Conservation (phyloP, 2,797 vertebrate genomes). For the Sphenopsis melanotis region DNA sequence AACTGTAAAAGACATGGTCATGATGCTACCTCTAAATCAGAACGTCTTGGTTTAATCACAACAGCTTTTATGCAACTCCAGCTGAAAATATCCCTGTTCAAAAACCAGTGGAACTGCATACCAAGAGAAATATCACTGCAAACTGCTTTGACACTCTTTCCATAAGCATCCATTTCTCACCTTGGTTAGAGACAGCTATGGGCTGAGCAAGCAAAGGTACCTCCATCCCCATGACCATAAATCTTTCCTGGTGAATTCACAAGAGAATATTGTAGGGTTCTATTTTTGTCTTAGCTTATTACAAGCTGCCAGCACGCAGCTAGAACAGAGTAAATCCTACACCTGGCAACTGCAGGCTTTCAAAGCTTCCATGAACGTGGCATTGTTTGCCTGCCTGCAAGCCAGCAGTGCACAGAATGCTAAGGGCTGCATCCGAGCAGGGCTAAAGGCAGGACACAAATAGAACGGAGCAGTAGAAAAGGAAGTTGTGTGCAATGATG, state of each 20-base stretch:
- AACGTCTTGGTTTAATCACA: neutral
- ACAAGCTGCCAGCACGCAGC: neutral
- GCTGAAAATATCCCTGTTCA: neutral
- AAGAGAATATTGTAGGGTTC: neutral
- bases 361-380: neutral
- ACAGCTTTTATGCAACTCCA: neutral
- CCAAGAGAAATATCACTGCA: neutral
- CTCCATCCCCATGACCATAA: neutral
- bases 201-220: neutral
- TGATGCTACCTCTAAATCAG: neutral
- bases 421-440: neutral
- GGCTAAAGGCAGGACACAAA: conserved; percentile 41
- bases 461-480: neutral
- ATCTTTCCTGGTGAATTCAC: neutral
- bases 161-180: neutral
- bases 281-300: neutral
- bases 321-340: conserved; percentile 15
- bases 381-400: conserved; percentile 9
- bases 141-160: neutral
- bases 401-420: neutral
- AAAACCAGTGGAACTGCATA: neutral
- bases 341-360: conserved; percentile 35
- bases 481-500: conserved; percentile 46
- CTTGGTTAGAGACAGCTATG: neutral
- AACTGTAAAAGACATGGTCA: neutral